These are phyloP conservation scores for Climacteris rufus DNA, from an alignment of 2,113 vertebrate genomes.

Conservation along the genomic window DNA sequence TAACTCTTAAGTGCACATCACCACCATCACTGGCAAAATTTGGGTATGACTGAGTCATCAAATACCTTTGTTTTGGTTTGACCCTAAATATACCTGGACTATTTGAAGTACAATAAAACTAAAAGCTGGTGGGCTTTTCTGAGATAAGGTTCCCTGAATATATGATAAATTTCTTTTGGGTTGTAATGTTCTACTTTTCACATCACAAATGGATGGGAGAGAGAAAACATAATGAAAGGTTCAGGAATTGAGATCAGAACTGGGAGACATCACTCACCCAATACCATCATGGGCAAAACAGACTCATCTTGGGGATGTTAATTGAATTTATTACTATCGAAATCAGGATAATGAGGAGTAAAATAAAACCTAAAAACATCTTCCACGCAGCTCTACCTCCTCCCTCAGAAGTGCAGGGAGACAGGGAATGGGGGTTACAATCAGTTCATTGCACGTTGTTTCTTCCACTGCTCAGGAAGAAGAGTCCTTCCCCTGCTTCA, in stretches of 20 bases:
- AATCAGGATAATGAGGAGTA: background rate
- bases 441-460: background rate
- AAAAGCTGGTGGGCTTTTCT: background rate
- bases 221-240: background rate
- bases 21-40: background rate
- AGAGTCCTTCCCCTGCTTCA: background rate
- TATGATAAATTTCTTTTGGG: background rate
- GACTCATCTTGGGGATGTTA: background rate
- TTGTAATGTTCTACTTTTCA: background rate
- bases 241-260: background rate
- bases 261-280: background rate
- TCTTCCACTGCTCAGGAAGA: background rate
- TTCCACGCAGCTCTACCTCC: background rate
- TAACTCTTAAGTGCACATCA: background rate
- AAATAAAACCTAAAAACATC: background rate
- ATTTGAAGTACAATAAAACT: background rate
- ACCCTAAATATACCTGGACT: background rate
- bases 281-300: background rate
- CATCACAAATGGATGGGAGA: background rate
- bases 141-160: background rate
- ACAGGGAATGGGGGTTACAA: background rate
- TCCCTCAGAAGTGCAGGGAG: background rate
- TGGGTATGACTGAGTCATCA: background rate
- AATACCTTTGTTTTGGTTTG: background rate
- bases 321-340: background rate